Evolutionary conservation across 92 coral and sea anemone genomes (phyloP).

Genomic region (Epizoanthus scotinus): DNA sequence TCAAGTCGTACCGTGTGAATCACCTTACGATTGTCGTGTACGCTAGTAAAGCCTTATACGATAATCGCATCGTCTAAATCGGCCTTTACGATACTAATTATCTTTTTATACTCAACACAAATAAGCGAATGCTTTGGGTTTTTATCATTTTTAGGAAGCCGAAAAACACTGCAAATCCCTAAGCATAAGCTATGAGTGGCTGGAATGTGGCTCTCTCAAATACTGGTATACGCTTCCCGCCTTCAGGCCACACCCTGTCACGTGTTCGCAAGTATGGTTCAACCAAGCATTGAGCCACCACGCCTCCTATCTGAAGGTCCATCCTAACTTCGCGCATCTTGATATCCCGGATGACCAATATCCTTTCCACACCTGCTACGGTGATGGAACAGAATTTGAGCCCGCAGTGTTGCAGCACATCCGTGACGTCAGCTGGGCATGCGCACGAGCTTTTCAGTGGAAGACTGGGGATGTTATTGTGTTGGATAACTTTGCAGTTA

Average conservation of each 20-base stretch:
- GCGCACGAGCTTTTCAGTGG: constrained; percentile 67
- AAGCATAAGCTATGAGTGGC: constrained; percentile 56
- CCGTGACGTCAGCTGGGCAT: constrained; percentile 59
- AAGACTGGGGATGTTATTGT: constrained; percentile 56
- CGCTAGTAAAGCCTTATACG: too few species aligned
- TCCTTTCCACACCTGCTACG: constrained; percentile 57
- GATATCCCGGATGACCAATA: constrained; percentile 48
- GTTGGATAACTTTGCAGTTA: constrained; percentile 63
- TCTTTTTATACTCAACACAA: too few species aligned
- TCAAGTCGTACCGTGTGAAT: too few species aligned
- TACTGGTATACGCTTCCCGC: constrained; percentile 60
- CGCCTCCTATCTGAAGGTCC: constrained; percentile 43
- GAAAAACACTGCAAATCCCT: constrained; percentile 45
- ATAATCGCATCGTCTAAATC: too few species aligned
- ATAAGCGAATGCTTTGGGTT: neutral
- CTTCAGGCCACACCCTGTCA: constrained; percentile 55
- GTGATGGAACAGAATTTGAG: constrained; percentile 62
- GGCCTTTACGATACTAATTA: too few species aligned
- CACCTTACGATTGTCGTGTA: too few species aligned
- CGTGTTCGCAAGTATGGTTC: constrained; percentile 66
- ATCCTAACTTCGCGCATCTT: constrained; percentile 41
- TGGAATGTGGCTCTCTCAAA: constrained; percentile 38
- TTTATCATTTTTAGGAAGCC: constrained; percentile 45
- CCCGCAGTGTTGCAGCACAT: constrained; percentile 69
- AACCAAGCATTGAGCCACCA: constrained; percentile 58